A percentile compares a stretch with the other conserved stretches of the same genome.
These are phyloP conservation scores for Aleiodes alternator DNA, from an alignment of 2,888 invertebrate genomes.

Conservation along the genomic window DNA sequence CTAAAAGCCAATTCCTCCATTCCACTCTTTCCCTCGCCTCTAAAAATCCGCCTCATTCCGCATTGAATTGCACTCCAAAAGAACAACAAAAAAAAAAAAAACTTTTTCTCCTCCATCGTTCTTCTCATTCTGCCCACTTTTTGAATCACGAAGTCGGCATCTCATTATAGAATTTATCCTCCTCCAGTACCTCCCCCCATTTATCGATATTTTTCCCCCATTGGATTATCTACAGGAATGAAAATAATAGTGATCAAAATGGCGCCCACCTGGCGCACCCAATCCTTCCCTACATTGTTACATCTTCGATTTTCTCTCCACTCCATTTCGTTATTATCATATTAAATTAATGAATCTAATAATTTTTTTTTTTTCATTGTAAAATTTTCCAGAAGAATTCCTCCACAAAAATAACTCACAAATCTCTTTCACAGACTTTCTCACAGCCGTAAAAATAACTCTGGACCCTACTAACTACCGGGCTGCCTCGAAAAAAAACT, in stretches of 20 bases:
- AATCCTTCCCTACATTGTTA: not conserved
- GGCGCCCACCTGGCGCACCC: conserved; percentile 50
- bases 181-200: conserved; percentile 57
- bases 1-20: conserved; percentile 46
- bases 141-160: conserved; percentile 60
- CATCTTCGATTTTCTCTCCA: not conserved
- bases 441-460: conserved; percentile 67
- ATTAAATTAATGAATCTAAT: not conserved
- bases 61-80: conserved; percentile 19
- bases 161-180: conserved; percentile 62
- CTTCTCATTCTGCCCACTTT: conserved; percentile 15
- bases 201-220: conserved; percentile 57
- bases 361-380: not conserved
- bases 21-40: no score
- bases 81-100: conserved; percentile 35
- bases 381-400: not conserved
- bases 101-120: conserved; percentile 30
- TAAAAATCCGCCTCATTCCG: not conserved
- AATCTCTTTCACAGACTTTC: conserved; percentile 57
- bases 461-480: conserved; percentile 62
- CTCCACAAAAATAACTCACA: not conserved
- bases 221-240: conserved; percentile 53
- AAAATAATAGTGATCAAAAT: conserved; percentile 59
- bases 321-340: not conserved
- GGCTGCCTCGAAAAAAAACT: conserved; percentile 57